A percentile compares a stretch with the other conserved stretches of the same genome.
Evolutionary conservation across 2,113 vertebrate genomes (phyloP).

Genomic region (Actinemys pallida): DNA sequence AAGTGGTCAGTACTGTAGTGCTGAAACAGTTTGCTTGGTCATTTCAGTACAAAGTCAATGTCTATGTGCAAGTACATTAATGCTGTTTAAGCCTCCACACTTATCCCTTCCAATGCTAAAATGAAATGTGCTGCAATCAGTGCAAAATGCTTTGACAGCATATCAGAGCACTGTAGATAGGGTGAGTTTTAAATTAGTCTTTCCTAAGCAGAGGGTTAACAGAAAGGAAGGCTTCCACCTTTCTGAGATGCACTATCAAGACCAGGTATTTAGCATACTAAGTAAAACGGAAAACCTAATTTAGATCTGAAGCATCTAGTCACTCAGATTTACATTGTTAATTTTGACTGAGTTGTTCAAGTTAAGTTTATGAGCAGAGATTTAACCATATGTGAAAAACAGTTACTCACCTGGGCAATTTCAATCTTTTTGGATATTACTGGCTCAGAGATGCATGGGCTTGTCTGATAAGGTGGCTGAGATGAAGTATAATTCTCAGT

Average conservation of each 20-base stretch:
- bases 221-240: background rate
- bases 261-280: background rate
- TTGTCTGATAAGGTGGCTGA: slow-evolving; percentile 73
- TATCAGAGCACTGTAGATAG: background rate
- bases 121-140: background rate
- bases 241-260: background rate
- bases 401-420: slow-evolving; percentile 60
- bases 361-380: background rate
- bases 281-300: background rate
- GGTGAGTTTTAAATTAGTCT: too few species aligned
- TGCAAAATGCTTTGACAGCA: background rate
- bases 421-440: slow-evolving; percentile 67
- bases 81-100: background rate
- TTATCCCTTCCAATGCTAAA: background rate
- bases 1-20: background rate
- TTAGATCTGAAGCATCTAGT: background rate
- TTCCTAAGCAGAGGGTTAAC: background rate
- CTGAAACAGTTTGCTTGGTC: background rate
- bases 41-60: background rate
- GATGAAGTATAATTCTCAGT: slow-evolving; percentile 75
- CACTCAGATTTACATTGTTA: background rate
- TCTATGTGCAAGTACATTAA: background rate
- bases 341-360: background rate
- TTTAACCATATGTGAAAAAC: background rate
- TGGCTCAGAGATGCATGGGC: slow-evolving; percentile 54